These are phyloP conservation scores for Phalacrocorax carbo DNA, from an alignment of 2,113 vertebrate genomes.

Conservation along the genomic window DNA sequence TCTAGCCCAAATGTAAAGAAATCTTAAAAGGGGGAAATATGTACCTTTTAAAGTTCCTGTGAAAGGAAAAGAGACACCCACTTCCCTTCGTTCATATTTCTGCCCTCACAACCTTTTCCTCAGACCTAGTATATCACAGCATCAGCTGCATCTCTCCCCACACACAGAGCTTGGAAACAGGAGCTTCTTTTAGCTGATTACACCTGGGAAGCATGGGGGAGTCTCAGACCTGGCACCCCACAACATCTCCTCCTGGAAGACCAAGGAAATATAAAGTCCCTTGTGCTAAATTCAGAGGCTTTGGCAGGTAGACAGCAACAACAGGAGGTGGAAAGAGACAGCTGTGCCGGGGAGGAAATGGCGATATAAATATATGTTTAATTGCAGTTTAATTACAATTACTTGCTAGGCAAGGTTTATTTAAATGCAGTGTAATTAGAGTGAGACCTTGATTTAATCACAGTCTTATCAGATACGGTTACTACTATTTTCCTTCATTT, in stretches of 20 bases:
- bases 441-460: slow-evolving; percentile 80
- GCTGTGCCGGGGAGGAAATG: slow-evolving; percentile 68
- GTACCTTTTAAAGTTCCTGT: neutral
- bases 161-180: neutral
- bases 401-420: slow-evolving; percentile 79
- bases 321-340: slow-evolving; percentile 66
- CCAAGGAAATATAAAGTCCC: slow-evolving; percentile 24
- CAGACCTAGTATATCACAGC: neutral
- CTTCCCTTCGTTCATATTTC: neutral
- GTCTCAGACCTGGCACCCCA: neutral
- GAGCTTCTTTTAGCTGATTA: neutral
- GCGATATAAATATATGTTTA: slow-evolving; percentile 81
- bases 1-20: neutral
- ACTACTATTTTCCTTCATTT: slow-evolving; percentile 44
- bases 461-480: slow-evolving; percentile 69
- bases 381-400: slow-evolving; percentile 83
- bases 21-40: neutral
- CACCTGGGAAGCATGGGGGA: neutral
- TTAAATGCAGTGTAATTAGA: slow-evolving; percentile 80
- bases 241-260: neutral
- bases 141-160: neutral
- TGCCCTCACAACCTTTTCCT: neutral
- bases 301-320: slow-evolving; percentile 63
- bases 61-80: neutral
- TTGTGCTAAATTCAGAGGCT: neutral